Base-by-base conservation (phyloP, 2,113 vertebrate species). In the Pseudorasbora parva region DNA sequence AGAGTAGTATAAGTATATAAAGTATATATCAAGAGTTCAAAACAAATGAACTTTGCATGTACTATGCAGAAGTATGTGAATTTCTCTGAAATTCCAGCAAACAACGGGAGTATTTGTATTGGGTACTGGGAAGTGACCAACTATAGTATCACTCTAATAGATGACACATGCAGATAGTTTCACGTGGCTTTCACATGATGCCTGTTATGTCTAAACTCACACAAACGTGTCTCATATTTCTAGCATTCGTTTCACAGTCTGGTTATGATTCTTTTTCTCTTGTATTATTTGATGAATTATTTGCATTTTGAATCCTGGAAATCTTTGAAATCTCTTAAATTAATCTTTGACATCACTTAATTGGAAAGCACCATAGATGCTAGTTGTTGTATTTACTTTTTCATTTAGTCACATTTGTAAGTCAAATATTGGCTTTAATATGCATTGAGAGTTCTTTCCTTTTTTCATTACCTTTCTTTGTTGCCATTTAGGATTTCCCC, bases 161-260 rank as follows among this genome's bases (percentile, higher is more conserved):
- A 43, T 62, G n/a, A 66, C 25, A 33, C 43, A 30, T 80, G 59
- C 15, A 47, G 62, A 37, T 66, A 51, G 60, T 51, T 66, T 51
- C 60, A 80, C 41, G 15, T 78, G 37, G 43, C 8, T 41, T 79
- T 69, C 60, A 64, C 62, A 56, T 33, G 27, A 54, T 69, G 27
- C 19, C 12, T 51, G 43, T 37, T 66, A 49, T 27, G 60, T 49
- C 12, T 49, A 80, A 10, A 51, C 45, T 30, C 10, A 49, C 17
- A 80, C 21, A 23, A 19, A 10, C 62, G 12, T 25, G 19, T 23
- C 51, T 77, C 21, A 21, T n/a, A n/a, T 5, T 76, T 76, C 15
- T 14, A 17, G 11, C 3, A 25, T 43, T 41, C 15, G 11, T 59
- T 59, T 59, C 11, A 41, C 12, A 37, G 19, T 57, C 54, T 43